Evolutionary conservation across 2,888 invertebrate genomes (phyloP), one percentile per base, ranked within the genome.

Genomic region (Cyaniris semiargus): DNA sequence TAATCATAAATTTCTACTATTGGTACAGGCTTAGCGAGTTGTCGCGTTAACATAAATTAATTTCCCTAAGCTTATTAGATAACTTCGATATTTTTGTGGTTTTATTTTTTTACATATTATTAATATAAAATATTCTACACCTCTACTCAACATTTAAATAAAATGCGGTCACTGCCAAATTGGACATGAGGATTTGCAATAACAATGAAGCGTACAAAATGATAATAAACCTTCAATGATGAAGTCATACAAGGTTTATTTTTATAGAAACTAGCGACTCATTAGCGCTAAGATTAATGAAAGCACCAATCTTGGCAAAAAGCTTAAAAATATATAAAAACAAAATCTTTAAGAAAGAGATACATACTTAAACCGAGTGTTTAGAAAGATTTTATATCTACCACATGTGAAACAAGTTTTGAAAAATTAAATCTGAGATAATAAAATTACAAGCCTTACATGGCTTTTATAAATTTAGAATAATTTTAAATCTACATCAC

Each of bases 61-160:
- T 21, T 74, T 74, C 27, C 74, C 48, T 74, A 74, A 74, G 23
- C 48, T 53, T 74, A 74, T 2, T 74, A 74, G 48, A 74, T 53
- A 74, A 74, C 48, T 53, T 72, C 27, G 15, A 53, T 74, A 74
- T 74, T 74, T 74, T 74, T 74, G 74, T 53, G 27, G 74, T 74
- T 74, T 74, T 74, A 23, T 74, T 72, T 38, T 74, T 74, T 74
- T 74, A 27, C 53, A 53, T 74, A 74, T 74, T 74, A 48, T 53
- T 74, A 74, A 74, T 27, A 48, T 74, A 74, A 74, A 74, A 27
- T 44, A 44, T 72, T 48, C 15, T 21, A 74, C 27, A 53, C 23
- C 23, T 71, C 38, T 53, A 23, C 48, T 48, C 53, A 53, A 74
- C 74, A 74, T 53, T 48, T 21, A 53, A 23, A 15, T 53, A 21